Base-by-base conservation (phyloP, 2,888 invertebrate genomes). In the Limnephilus auricula region DNA sequence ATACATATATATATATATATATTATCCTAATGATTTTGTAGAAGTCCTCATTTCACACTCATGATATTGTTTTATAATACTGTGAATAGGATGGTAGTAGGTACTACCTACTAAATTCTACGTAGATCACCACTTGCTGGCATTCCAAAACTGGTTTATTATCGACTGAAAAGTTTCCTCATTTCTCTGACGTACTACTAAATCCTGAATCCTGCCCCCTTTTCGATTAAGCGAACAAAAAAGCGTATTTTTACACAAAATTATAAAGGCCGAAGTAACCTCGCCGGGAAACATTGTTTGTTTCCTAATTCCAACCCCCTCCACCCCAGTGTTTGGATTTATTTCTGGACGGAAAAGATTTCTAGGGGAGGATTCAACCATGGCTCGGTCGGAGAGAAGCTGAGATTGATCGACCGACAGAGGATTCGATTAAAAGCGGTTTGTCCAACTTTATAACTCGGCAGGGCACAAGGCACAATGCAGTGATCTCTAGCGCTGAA, bases 381-480 rank as follows among this genome's bases (percentile, higher is more conserved):
- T 2, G 13, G 50, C 50, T 15, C 30, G 31, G 80, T 32, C 31
- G 80, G 80, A 80, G 80, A 80, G 31, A 32, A 80, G 80, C 32
- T 18, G 80, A 18, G 80, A 80, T 80, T 80, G 80, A 80, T 80
- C 80, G 80, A 32, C 80, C 80, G 80, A 80, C 32, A 15, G 80
- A 80, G 18, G 18, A 80, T 80, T 80, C 80, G 80, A 80, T 80
- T 80, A 80, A 80, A 32, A 32, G 80, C 32, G 80, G 80, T 80
- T 80, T 32, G 80, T 32, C 25, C 65, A 65, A 65, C 65, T 65
- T 65, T n/a, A 65, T 80, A 80, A 80, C 80, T 18, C 15, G 80
- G 31, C 30, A 12, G 79, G 50, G 25, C 65, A 65, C 25, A 65
- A n/a, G 65, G 25, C 65, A 65, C 25, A 65, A 65, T 65, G 65